Evolutionary conservation across 2,113 vertebrate genomes (phyloP).

Genomic region (Semnornis frantzii): DNA sequence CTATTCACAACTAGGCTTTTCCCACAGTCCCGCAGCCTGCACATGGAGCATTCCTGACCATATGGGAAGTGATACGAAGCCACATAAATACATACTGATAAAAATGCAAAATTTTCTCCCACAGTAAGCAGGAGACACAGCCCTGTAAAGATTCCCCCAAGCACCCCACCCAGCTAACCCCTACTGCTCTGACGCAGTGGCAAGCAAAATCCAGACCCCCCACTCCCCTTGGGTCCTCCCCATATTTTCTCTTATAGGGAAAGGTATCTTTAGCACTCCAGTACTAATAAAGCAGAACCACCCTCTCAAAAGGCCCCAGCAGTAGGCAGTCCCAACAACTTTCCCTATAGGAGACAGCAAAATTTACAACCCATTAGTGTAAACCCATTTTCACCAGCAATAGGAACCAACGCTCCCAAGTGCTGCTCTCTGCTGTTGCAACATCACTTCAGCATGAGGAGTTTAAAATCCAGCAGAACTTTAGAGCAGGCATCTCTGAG

Average conservation of each 20-base stretch:
- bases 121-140: neutral
- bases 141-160: neutral
- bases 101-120: neutral
- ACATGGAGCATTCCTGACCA: neutral
- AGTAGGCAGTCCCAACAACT: neutral
- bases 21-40: neutral
- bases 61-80: fast-evolving
- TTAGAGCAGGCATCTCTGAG: neutral
- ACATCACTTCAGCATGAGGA: fast-evolving
- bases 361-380: neutral
- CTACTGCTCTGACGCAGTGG: neutral
- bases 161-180: neutral
- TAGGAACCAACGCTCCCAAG: fast-evolving
- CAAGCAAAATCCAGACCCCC: neutral
- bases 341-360: fast-evolving
- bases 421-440: neutral
- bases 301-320: neutral
- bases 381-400: neutral
- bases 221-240: fast-evolving
- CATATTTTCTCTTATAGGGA: fast-evolving
- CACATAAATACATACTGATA: fast-evolving
- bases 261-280: fast-evolving
- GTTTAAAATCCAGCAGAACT: neutral
- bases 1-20: fast-evolving
- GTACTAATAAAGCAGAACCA: neutral